These are phyloP conservation scores for Cryptoleucopteryx plumbea DNA, from an alignment of 2,113 vertebrate genomes.

Conservation along the genomic window DNA sequence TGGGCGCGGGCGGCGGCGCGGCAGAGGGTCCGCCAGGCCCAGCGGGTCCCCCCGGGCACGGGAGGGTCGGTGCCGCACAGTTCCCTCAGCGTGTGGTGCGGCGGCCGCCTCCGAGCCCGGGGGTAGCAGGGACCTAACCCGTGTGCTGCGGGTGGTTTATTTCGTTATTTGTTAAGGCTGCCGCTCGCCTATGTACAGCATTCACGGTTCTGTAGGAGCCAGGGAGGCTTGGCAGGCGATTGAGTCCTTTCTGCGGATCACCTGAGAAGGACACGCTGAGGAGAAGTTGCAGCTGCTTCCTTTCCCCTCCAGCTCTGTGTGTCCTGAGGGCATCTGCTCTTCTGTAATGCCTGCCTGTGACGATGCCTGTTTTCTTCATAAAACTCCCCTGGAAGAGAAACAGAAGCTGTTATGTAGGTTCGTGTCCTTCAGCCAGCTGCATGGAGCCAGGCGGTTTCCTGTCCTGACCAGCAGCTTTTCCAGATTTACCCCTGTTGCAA, in stretches of 20 bases:
- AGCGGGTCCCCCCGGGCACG: too few species aligned
- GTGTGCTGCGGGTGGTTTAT: accelerated
- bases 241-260: accelerated
- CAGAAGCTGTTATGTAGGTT: background rate
- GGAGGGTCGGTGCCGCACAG: accelerated
- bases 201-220: accelerated
- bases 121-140: accelerated
- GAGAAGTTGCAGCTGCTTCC: too few species aligned
- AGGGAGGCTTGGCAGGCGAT: too few species aligned
- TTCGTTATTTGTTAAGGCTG: too few species aligned
- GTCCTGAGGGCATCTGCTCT: background rate
- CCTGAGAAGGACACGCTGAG: background rate
- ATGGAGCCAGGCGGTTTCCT: background rate
- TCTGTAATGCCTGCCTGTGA: background rate
- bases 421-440: background rate
- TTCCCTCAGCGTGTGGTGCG: background rate
- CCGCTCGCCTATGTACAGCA: accelerated
- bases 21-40: background rate
- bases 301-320: background rate
- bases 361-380: background rate
- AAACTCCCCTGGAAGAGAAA: background rate
- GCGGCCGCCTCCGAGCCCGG: accelerated
- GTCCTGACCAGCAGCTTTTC: background rate
- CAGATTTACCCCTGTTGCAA: background rate
- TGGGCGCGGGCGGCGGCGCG: too few species aligned